phyloP scores from a whole-genome alignment of 2,113 vertebrate species.

The Crotalus horridus region DNA sequence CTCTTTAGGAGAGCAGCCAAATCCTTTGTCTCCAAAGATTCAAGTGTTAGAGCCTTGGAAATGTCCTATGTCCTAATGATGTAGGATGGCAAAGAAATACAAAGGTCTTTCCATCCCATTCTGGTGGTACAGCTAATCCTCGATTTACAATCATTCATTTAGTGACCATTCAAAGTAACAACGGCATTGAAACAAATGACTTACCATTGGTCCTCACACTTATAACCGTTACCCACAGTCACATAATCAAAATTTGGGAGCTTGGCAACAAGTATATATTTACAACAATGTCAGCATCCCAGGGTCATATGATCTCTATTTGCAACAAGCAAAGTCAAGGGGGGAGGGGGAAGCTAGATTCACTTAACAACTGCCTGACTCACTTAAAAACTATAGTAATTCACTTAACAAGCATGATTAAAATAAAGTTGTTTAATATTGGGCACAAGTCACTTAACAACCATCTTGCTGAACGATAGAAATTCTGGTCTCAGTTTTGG shows the following conservation, averaged over 20 bases:
- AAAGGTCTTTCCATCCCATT: background rate
- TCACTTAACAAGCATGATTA: background rate
- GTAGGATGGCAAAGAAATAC: background rate
- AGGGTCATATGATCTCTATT: too few species aligned
- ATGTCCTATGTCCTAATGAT: background rate
- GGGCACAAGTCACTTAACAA: background rate
- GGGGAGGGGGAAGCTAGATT: too few species aligned
- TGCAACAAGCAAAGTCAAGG: too few species aligned
- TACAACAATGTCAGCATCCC: too few species aligned
- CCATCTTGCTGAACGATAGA: background rate
- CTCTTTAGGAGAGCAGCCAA: background rate
- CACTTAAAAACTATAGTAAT: too few species aligned
- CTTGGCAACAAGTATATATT: too few species aligned
- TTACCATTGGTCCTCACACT: background rate
- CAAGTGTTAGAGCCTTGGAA: background rate
- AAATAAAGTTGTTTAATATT: background rate
- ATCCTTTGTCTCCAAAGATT: background rate
- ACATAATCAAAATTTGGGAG: too few species aligned
- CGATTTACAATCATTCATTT: background rate
- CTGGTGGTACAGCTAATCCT: background rate
- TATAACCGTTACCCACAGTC: too few species aligned
- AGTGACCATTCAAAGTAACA: background rate
- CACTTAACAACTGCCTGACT: too few species aligned
- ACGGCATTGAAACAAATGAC: background rate
- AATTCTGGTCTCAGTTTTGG: background rate